phyloP scores from a whole-genome alignment of 2,113 vertebrate species.

The Chiloscyllium plagiosum region DNA sequence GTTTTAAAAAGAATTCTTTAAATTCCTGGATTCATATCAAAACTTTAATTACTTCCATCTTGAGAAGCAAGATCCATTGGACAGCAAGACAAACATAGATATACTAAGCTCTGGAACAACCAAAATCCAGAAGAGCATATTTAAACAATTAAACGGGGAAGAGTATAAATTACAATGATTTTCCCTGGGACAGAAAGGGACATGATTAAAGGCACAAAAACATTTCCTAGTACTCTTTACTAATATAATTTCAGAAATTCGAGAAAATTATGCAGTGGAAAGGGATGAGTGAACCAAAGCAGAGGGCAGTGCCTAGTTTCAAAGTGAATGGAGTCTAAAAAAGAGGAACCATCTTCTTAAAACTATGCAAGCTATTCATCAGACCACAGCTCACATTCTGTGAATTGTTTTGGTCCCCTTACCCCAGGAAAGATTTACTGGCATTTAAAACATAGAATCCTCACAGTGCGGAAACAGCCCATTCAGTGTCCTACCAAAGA shows the following conservation, averaged over 20 bases:
- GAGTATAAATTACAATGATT: not conserved
- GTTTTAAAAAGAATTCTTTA: not conserved
- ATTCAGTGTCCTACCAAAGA: no score
- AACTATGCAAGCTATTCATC: no score
- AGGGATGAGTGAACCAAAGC: not conserved
- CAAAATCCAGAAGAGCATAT: not conserved
- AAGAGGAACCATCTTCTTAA: no score
- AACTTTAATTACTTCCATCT: not conserved
- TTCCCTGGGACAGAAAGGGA: not conserved
- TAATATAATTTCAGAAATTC: not conserved
- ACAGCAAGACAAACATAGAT: not conserved
- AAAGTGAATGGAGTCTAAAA: no score
- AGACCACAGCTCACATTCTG: no score
- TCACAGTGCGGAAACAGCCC: no score
- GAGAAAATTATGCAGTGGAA: not conserved
- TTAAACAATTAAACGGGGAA: not conserved
- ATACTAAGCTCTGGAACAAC: not conserved
- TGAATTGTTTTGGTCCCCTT: no score
- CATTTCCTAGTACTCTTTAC: not conserved
- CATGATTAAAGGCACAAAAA: not conserved
- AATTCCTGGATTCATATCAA: not conserved
- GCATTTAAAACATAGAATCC: no score
- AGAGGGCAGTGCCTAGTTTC: no score
- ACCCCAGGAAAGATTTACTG: no score
- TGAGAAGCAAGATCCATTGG: not conserved